These are phyloP conservation scores for Rhombomys opimus DNA, from an alignment of 2,113 vertebrate genomes.

Conservation along the genomic window DNA sequence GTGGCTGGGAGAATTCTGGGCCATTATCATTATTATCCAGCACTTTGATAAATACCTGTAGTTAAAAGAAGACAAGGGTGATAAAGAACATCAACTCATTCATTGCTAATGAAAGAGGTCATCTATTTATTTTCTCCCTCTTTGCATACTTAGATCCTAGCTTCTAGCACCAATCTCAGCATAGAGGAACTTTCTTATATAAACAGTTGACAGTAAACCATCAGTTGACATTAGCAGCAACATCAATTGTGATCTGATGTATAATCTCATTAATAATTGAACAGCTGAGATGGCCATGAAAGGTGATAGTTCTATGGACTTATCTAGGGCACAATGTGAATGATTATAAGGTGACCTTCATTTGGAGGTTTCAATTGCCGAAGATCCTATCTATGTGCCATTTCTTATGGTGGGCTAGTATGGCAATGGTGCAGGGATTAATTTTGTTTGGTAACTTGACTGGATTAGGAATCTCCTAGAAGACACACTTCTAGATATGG, in stretches of 20 bases:
- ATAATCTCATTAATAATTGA: constrained; percentile 51
- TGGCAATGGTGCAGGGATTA: background rate
- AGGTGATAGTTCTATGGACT: background rate
- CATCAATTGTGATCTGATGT: constrained; percentile 29
- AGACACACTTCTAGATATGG: background rate
- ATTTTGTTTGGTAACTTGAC: background rate
- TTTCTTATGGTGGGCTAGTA: background rate
- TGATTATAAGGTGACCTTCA: constrained; percentile 18
- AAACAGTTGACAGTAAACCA: constrained; percentile 15
- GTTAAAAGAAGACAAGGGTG: constrained; percentile 72
- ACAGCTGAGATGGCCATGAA: background rate
- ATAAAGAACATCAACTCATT: background rate
- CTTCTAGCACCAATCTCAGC: background rate
- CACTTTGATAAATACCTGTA: constrained; percentile 94
- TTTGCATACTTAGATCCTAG: background rate
- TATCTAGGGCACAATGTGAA: background rate
- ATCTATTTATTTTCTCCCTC: fast-evolving
- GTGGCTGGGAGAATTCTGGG: constrained; percentile 94
- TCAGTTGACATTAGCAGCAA: constrained; percentile 43
- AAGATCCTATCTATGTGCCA: background rate
- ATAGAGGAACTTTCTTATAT: background rate
- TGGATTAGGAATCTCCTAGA: background rate
- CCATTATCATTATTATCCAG: constrained; percentile 97
- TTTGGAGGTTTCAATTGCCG: background rate
- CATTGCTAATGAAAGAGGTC: background rate